These are phyloP conservation scores for Myopa tessellatipennis DNA, from an alignment of 2,888 invertebrate genomes.

Conservation along the genomic window DNA sequence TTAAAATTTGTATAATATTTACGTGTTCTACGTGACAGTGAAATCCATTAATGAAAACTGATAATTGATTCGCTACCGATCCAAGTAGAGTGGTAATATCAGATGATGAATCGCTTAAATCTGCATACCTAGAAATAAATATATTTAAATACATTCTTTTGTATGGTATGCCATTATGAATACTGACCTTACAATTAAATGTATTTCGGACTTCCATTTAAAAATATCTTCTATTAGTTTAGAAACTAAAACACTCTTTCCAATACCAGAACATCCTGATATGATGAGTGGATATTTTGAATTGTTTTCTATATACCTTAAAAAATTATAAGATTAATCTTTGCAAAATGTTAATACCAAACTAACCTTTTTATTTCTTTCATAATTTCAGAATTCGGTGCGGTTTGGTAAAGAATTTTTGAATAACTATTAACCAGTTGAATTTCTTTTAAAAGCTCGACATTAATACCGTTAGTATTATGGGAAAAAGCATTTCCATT, in stretches of 20 bases:
- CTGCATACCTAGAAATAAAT: conserved; percentile 56
- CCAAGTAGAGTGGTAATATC: conserved; percentile 72
- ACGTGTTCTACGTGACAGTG: conserved; percentile 75
- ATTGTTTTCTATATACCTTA: conserved; percentile 72
- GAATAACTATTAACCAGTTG: conserved; percentile 77
- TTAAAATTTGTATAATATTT: conserved; percentile 56
- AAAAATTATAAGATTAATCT: background rate
- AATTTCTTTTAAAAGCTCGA: conserved; percentile 76
- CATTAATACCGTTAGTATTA: conserved; percentile 80
- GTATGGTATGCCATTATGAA: background rate
- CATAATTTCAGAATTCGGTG: conserved; percentile 63
- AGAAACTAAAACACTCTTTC: conserved; percentile 84
- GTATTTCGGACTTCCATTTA: conserved; percentile 74
- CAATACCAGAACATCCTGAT: conserved; percentile 84
- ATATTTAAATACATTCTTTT: background rate
- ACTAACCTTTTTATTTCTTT: conserved; percentile 61
- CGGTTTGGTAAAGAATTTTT: conserved; percentile 76
- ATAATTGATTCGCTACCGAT: conserved; percentile 80
- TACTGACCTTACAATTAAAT: conserved; percentile 67
- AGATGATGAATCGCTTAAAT: conserved; percentile 62
- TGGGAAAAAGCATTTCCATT: conserved; percentile 73
- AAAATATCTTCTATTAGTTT: conserved; percentile 77
- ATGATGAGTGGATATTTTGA: conserved; percentile 74
- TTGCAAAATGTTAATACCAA: background rate
- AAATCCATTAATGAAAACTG: conserved; percentile 76